Evolutionary conservation across 2,797 vertebrate species (phyloP).

Genomic region (Peromyscus aztecus): DNA sequence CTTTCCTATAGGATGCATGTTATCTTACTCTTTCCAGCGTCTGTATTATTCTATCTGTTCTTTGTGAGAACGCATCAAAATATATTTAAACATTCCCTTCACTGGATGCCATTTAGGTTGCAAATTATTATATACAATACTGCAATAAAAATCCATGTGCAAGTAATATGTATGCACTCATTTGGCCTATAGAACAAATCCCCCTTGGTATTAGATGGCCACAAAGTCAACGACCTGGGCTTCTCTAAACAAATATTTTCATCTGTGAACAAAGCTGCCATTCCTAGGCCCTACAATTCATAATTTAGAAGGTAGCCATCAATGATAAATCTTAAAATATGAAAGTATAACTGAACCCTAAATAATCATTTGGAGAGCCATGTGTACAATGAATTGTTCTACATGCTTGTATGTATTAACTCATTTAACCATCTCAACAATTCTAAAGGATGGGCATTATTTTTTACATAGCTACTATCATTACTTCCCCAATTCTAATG

Average conservation of each 20-base stretch:
- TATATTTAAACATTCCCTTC: not conserved
- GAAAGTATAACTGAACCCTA: not conserved
- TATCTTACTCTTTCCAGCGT: slow-evolving; percentile 43
- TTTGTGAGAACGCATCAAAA: slow-evolving; percentile 61
- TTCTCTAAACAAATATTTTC: slow-evolving; percentile 30
- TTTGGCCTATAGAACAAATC: slow-evolving; percentile 24
- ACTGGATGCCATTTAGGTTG: not conserved
- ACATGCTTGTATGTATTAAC: slow-evolving; percentile 23
- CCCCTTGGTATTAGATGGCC: not conserved
- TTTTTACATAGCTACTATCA: not conserved
- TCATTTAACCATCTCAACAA: slow-evolving; percentile 38
- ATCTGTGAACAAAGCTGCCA: slow-evolving; percentile 1
- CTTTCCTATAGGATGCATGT: slow-evolving; percentile 20
- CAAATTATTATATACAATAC: slow-evolving; percentile 3
- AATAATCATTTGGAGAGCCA: not conserved
- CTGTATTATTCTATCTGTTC: not conserved
- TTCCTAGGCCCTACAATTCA: not conserved
- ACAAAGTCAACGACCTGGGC: not conserved
- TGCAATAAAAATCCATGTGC: not conserved
- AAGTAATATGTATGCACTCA: not conserved
- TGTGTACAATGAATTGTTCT: not conserved
- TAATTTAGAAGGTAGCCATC: slow-evolving; percentile 52
- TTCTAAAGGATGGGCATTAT: not conserved
- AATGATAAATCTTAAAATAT: slow-evolving; percentile 45
- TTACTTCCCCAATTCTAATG: not conserved